Evolutionary conservation across 2,797 vertebrate genomes (phyloP).

Genomic region (Pipistrellus pipistrellus): DNA sequence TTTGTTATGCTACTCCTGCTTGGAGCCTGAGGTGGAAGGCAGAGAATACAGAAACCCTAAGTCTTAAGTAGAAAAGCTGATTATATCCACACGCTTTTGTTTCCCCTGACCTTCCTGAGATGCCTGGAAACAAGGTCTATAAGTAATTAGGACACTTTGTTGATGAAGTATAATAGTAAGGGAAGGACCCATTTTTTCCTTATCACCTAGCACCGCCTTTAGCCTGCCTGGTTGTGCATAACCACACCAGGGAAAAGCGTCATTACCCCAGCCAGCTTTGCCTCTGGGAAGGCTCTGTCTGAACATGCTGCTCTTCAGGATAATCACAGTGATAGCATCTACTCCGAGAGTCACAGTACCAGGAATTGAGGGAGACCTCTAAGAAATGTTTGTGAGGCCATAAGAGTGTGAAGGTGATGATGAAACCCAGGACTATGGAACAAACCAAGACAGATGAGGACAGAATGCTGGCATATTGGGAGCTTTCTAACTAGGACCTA

Average conservation of each 20-base stretch:
- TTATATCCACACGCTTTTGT: neutral
- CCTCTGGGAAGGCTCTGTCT: neutral
- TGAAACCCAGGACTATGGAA: neutral
- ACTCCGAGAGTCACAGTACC: neutral
- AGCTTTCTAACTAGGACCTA: constrained; percentile 7
- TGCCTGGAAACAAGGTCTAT: neutral
- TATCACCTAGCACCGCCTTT: neutral
- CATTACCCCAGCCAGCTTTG: neutral
- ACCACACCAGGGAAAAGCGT: neutral
- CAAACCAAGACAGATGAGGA: neutral
- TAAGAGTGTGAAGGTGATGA: neutral
- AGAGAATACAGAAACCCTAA: neutral
- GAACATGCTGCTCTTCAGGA: constrained; percentile 10
- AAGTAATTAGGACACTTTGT: neutral
- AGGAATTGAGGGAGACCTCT: neutral
- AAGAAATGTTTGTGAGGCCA: neutral
- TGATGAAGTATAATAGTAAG: constrained; percentile 6
- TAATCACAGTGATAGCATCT: neutral
- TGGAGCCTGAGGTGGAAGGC: constrained; percentile 3
- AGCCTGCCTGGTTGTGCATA: neutral
- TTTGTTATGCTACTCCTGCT: constrained; percentile 35
- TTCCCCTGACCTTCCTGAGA: neutral
- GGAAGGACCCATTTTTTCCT: neutral
- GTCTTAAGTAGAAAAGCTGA: neutral
- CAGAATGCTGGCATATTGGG: neutral